A percentile compares a stretch with the other conserved stretches of the same genome.
phyloP scores from a whole-genome alignment of 2,113 vertebrate species.

The Seriola aureovittata region DNA sequence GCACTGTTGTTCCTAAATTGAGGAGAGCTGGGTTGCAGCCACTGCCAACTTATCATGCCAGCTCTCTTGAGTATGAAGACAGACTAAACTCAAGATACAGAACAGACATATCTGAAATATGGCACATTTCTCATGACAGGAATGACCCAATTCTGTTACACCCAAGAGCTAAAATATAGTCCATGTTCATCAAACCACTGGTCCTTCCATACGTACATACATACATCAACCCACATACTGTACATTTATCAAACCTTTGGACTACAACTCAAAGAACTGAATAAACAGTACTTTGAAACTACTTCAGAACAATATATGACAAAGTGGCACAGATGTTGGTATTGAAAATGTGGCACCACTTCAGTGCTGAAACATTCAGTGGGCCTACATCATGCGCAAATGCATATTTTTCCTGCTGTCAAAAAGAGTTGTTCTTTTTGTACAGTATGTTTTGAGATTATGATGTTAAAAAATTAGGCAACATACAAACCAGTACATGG shows the following conservation, averaged over 20 bases:
- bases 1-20: constrained; percentile 72
- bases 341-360: not conserved
- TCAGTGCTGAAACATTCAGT: not conserved
- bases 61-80: constrained; percentile 19
- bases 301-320: not conserved
- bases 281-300: not conserved
- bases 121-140: not conserved
- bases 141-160: not conserved
- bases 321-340: not conserved
- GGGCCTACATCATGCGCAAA: not conserved
- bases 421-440: not conserved
- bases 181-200: not conserved
- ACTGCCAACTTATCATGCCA: constrained; percentile 17
- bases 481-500: not conserved
- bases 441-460: not conserved
- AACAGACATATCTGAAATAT: not conserved
- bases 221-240: not conserved
- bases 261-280: not conserved
- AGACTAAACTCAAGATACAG: constrained; percentile 14
- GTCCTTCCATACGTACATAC: not conserved
- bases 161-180: not conserved
- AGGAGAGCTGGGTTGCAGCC: constrained; percentile 23
- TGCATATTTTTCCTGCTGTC: not conserved
- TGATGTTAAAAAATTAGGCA: not conserved
- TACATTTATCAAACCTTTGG: not conserved